These are phyloP conservation scores for Cydia amplana DNA, from an alignment of 1,140 invertebrate species.

Conservation along the genomic window DNA sequence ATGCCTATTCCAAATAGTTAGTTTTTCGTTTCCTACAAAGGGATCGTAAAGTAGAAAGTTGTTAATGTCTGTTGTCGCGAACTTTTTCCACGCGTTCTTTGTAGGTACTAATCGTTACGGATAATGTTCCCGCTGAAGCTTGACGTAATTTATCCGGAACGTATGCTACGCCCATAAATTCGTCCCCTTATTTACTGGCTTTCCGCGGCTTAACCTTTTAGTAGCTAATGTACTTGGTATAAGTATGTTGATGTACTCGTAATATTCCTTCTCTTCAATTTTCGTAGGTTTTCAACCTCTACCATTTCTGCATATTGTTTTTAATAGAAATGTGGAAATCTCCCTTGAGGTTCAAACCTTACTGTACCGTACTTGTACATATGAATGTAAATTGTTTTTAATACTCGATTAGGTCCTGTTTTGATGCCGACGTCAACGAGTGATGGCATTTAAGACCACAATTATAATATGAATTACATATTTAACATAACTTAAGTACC, in stretches of 20 bases:
- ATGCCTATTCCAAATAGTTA: background rate
- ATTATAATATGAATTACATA: background rate
- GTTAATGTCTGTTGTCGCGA: constrained; percentile 35
- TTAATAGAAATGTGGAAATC: too few relatives aligned
- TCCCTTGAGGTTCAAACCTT: too few relatives aligned
- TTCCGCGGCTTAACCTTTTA: constrained; percentile 8
- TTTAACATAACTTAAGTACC: too few relatives aligned
- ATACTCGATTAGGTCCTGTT: too few relatives aligned
- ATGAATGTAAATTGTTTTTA: too few relatives aligned
- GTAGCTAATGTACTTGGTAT: background rate
- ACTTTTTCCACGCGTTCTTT: constrained; percentile 36
- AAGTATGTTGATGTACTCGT: too few relatives aligned
- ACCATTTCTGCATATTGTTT: too few relatives aligned
- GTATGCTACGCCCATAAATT: constrained; percentile 26
- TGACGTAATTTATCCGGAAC: constrained; percentile 1
- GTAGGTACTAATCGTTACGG: constrained; percentile 36
- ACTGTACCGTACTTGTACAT: too few relatives aligned
- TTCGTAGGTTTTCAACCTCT: too few relatives aligned
- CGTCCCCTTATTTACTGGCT: constrained; percentile 11
- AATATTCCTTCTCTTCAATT: too few relatives aligned
- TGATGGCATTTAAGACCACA: too few relatives aligned
- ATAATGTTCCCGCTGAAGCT: constrained; percentile 20
- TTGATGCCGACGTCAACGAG: too few relatives aligned
- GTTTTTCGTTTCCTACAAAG: constrained; percentile 35
- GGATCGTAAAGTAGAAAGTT: constrained; percentile 36